Conservation (phyloP, 1,140 invertebrate genomes). For the Cherax quadricarinatus region DNA sequence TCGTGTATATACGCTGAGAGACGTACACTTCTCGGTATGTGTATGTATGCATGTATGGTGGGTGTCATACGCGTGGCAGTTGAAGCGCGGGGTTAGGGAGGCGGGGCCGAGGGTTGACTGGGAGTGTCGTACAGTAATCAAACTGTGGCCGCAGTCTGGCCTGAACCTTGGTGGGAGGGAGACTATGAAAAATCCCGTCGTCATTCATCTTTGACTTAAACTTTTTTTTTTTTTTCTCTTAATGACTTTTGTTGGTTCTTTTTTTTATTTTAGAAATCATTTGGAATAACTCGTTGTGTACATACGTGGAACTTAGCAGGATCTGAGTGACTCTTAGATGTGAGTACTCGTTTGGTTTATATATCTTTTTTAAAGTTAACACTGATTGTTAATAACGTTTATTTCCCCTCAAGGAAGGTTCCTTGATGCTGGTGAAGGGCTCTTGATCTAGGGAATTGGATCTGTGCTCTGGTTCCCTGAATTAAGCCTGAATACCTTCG, state of each 20-base stretch:
- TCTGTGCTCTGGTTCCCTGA: too few relatives aligned
- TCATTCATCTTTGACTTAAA: neutral
- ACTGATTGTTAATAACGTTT: too few relatives aligned
- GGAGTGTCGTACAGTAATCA: constrained; percentile 16
- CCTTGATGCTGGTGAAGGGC: too few relatives aligned
- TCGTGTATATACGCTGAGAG: too few relatives aligned
- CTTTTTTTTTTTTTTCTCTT: neutral
- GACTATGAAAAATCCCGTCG: constrained; percentile 19
- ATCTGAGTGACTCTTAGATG: constrained; percentile 1
- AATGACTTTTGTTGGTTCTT: neutral
- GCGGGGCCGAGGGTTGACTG: neutral
- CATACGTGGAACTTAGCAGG: constrained; percentile 1
- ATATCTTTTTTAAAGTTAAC: neutral
- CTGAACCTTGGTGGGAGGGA: neutral
- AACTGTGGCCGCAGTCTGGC: neutral
- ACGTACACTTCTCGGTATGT: too few relatives aligned
- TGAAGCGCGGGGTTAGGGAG: neutral
- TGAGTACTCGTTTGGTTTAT: neutral
- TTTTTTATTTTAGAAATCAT: neutral
- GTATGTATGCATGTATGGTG: too few relatives aligned
- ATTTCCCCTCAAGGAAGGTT: too few relatives aligned
- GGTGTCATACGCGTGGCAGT: neutral
- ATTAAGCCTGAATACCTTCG: too few relatives aligned
- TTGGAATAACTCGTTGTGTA: constrained; percentile 3
- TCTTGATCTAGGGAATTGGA: too few relatives aligned